phyloP scores from a whole-genome alignment of 2,113 vertebrate species.

The Echinops telfairi region DNA sequence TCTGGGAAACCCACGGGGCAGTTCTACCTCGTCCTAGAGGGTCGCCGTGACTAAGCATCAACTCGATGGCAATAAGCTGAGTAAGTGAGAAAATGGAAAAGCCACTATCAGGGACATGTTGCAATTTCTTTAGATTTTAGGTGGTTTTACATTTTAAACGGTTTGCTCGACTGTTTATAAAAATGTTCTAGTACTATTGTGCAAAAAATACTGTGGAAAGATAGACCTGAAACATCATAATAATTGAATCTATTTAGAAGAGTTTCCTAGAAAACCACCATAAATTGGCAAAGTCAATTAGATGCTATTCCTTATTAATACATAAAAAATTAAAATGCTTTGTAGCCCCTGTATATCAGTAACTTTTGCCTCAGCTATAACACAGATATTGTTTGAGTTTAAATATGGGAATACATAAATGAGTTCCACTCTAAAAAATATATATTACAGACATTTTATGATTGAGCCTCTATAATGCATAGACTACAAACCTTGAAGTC shows the following conservation, averaged over 20 bases:
- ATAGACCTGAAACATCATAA: background rate
- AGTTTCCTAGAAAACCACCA: background rate
- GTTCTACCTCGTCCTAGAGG: no score
- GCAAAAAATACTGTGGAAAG: slow-evolving; percentile 35
- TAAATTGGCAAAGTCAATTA: background rate
- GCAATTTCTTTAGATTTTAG: slow-evolving; percentile 45
- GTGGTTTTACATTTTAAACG: background rate
- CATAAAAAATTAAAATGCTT: background rate
- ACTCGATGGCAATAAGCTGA: no score
- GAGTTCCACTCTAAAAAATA: background rate
- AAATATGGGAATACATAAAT: slow-evolving; percentile 6
- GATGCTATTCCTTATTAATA: background rate
- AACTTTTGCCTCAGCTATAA: background rate
- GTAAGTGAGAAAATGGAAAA: background rate
- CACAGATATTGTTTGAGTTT: background rate
- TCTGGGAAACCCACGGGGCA: no score
- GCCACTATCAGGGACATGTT: background rate
- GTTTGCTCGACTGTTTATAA: background rate
- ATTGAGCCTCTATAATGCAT: slow-evolving; percentile 25
- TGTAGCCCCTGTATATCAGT: background rate
- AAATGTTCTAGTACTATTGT: background rate
- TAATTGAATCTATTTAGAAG: background rate
- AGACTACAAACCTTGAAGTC: slow-evolving; percentile 27
- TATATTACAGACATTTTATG: slow-evolving; percentile 14
- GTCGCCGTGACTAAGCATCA: no score